Evolutionary conservation across 1,140 invertebrate species (phyloP).

Genomic region (Papilio polytes): DNA sequence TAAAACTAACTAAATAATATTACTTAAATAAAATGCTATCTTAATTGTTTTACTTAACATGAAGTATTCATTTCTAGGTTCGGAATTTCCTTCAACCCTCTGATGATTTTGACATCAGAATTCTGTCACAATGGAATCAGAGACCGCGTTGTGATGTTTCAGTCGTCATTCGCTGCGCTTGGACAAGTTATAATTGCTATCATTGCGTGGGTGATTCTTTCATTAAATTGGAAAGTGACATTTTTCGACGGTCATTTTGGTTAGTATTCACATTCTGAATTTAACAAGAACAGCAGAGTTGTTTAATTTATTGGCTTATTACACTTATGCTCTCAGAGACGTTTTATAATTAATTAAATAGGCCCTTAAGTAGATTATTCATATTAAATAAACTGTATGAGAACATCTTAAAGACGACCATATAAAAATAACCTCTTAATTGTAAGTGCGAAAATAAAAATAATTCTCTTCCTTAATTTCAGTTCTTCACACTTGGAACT

Average conservation of each 20-base stretch:
- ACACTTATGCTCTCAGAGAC: too few relatives aligned
- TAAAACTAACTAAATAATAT: too few relatives aligned
- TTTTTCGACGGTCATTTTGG: constrained; percentile 63
- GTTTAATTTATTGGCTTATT: too few relatives aligned
- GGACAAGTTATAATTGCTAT: constrained; percentile 59
- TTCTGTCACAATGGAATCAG: constrained; percentile 69
- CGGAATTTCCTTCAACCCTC: constrained; percentile 58
- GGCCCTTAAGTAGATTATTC: too few relatives aligned
- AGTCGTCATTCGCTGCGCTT: constrained; percentile 59
- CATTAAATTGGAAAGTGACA: constrained; percentile 59
- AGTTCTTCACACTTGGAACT: constrained; percentile 74
- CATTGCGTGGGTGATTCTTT: constrained; percentile 66
- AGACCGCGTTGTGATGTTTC: constrained; percentile 65
- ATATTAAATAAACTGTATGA: too few relatives aligned
- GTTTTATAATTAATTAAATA: too few relatives aligned
- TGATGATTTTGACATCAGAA: constrained; percentile 64
- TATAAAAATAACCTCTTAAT: neutral
- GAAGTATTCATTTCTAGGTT: constrained; percentile 51
- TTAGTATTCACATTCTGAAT: constrained; percentile 46
- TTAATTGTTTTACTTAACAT: neutral
- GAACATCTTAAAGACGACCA: neutral
- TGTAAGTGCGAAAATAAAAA: too few relatives aligned
- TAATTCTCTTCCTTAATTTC: constrained; percentile 48
- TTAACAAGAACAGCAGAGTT: too few relatives aligned
- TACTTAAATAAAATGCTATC: too few relatives aligned